phyloP scores from a whole-genome alignment of 64 coral and sea anemone species.

The Montipora foliosa region DNA sequence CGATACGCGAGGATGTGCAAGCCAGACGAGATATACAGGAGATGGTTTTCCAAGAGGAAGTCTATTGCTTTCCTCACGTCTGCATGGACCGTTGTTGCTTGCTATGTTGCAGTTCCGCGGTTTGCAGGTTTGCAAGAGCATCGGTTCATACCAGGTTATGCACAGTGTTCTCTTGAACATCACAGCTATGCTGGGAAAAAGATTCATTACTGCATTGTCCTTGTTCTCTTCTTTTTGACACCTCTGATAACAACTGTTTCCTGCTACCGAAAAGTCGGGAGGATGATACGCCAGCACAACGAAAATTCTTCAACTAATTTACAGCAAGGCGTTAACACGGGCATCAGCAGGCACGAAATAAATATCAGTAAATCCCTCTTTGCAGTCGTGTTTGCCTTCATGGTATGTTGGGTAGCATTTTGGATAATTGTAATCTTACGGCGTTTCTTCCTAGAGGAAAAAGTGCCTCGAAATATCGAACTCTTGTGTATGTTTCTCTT shows the following conservation, averaged over 20 bases:
- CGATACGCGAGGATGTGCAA: neutral
- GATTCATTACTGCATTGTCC: neutral
- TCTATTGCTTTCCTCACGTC: neutral
- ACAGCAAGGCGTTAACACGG: neutral
- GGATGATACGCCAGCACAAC: neutral
- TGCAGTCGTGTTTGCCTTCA: neutral
- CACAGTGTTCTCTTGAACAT: neutral
- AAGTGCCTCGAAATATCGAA: neutral
- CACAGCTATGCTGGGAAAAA: neutral
- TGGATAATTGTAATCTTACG: neutral
- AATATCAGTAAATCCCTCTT: neutral
- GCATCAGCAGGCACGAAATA: neutral
- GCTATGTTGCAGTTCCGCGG: neutral
- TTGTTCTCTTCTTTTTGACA: neutral
- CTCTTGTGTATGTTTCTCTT: neutral
- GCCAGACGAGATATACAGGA: neutral
- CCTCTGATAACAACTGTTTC: neutral
- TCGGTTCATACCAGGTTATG: neutral
- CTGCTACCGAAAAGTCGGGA: neutral
- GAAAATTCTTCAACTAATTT: neutral
- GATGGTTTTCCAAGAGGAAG: neutral
- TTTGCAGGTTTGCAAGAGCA: neutral
- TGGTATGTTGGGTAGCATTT: neutral
- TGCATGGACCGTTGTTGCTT: neutral
- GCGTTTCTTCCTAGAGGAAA: neutral